Evolutionary conservation across 2,113 vertebrate species (phyloP).

Genomic region (Drymodes brunneopygia): DNA sequence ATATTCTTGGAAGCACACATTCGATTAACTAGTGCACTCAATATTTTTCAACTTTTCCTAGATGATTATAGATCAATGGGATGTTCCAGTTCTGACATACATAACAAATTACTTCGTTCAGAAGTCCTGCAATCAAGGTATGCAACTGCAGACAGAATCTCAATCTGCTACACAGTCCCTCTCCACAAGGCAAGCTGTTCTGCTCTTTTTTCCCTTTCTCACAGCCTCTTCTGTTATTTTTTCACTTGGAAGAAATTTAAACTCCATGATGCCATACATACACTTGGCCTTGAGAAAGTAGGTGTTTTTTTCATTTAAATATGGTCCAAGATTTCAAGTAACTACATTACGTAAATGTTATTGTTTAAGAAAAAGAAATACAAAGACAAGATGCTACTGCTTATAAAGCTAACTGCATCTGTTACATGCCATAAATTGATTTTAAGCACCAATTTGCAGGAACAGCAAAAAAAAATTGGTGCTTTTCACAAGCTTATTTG

Average conservation of each 20-base stretch:
- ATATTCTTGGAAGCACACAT: not conserved
- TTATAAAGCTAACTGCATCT: not conserved
- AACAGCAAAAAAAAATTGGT: not conserved
- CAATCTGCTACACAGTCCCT: not conserved
- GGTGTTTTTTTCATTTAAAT: not conserved
- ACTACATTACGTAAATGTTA: not conserved
- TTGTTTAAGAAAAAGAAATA: not conserved
- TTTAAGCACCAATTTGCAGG: not conserved
- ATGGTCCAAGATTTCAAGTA: not conserved
- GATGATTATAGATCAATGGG: not conserved
- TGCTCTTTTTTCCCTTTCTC: not conserved
- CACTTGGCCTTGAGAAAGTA: not conserved
- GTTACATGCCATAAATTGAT: not conserved
- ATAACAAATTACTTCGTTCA: not conserved
- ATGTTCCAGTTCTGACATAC: not conserved
- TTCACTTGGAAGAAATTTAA: not conserved
- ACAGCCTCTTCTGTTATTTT: not conserved
- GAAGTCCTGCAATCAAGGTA: not conserved
- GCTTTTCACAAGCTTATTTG: not conserved
- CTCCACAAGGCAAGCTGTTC: not conserved
- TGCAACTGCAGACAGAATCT: not conserved
- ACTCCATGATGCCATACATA: not conserved
- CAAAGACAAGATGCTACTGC: not conserved
- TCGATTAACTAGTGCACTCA: not conserved
- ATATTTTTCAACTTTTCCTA: not conserved